Evolutionary conservation across 1,140 invertebrate genomes (phyloP), one percentile per base, ranked within the genome.

Genomic region (Bursaphelenchus mucronatus): DNA sequence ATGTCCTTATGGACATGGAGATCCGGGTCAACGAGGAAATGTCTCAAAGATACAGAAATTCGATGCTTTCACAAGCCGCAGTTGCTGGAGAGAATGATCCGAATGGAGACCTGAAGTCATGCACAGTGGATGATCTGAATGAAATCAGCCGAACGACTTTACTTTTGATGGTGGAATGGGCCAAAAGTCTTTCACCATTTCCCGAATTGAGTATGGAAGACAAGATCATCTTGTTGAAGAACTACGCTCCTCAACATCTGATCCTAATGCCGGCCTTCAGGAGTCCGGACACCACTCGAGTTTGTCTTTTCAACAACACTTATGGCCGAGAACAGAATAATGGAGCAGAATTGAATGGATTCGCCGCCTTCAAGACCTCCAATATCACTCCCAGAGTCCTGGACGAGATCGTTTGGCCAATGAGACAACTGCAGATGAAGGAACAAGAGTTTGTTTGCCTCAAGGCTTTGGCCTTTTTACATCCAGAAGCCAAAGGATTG

Each of bases 321-420:
- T 69, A 70, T 47, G 68, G 77, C 66, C 66, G 69, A 7, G 69
- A 78, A 19, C 47, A 51, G 19, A 54, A 13, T 11, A 30, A 15
- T 15, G 67, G 56, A 4, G 52, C 63, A 15, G 76, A 76, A 50
- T 21, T 78, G 49, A 76, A 76, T 63, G 70, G 70, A 21, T 74
- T 74, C 61, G 77, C 74, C 15, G 75, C 76, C 8, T 75, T 76
- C 67, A 76, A 76, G 49, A 70, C 68, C 0, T 61, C 55, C 50
- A 71, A 79, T 64, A 75, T 77, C 30, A 75, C 70, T 39, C 75
- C 75, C 11, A 49, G 75, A 21, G 78, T 80, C 4, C 63, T 80
- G 45, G 78, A 80, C 57, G 78, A 80, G 61, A 80, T 80, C 46
- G 78, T 80, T 11, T 80, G 78, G 78, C 78, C 78, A 46, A 80